Evolutionary conservation across 2,888 invertebrate species (phyloP), one percentile per base, ranked within the genome.

Genomic region (Geotrupes spiniger): DNA sequence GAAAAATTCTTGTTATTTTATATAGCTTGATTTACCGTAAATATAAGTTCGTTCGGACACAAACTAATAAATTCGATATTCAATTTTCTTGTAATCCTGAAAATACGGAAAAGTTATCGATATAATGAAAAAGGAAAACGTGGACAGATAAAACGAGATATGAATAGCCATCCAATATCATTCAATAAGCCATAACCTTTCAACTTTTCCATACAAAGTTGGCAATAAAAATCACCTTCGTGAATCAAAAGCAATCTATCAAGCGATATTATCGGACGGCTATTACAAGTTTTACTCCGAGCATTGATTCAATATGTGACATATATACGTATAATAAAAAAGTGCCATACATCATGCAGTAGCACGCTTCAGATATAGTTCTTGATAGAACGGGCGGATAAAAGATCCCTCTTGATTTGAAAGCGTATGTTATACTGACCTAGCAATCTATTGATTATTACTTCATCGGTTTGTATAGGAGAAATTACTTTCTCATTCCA

Each of bases 191-290:
- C 36, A 43, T 43, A 43, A 43, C 43, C 43, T 43, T 43, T 43
- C 43, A 43, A 43, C 43, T 43, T 43, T 43, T 43, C 43, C 43
- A 33, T 33, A 33, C 33, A 43, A 43, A 43, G 45, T 29, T 53
- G 53, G 67, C 68, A 70, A 70, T 70, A 70, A 70, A 71, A 68
- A 70, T 70, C 70, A 71, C 70, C 68, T 70, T 60, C 65, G 61
- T 68, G 68, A 68, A 70, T 68, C 67, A 66, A 59, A 61, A 60
- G 62, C 70, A 61, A 71, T 71, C 69, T 63, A 71, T 71, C 71
- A 71, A 64, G 61, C 63, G 70, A 70, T 71, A 71, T 69, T 70
- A 70, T 71, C 44, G 39, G 39, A 14, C 54, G 60, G 63, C 65
- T 65, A 64, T 65, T 66, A 64, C 62, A 63, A 64, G 60, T 62